Conservation (phyloP, 2,888 invertebrate genomes). For the Conops quadrifasciatus region DNA sequence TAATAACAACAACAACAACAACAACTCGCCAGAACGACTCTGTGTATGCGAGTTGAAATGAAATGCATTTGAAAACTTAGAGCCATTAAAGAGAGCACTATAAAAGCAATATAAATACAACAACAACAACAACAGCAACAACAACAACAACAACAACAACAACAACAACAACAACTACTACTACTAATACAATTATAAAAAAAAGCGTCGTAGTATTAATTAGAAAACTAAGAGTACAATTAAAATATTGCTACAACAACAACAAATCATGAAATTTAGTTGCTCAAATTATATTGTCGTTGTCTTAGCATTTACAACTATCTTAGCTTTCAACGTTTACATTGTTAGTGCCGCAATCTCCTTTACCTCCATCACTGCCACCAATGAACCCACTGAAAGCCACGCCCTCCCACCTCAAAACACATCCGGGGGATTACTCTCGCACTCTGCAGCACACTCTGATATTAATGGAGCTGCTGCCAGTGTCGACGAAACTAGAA, state of each 20-base stretch:
- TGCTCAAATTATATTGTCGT: not conserved
- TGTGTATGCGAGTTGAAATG: conserved; percentile 9
- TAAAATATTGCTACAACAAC: not conserved
- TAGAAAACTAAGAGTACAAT: conserved; percentile 9
- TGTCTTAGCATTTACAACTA: not conserved
- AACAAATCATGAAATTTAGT: not conserved
- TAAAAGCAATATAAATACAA: not conserved
- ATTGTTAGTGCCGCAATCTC: not conserved
- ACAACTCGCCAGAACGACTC: too few relatives aligned
- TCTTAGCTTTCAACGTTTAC: conserved; percentile 5
- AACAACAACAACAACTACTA: not conserved
- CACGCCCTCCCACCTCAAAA: not conserved
- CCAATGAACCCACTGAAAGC: not conserved
- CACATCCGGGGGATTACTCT: not conserved
- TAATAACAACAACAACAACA: conserved; percentile 23
- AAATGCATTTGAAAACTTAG: too few relatives aligned
- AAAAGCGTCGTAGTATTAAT: not conserved
- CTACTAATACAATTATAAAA: not conserved
- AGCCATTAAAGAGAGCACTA: too few relatives aligned
- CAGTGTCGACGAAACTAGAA: not conserved
- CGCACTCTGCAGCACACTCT: not conserved
- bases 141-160: conserved; percentile 21
- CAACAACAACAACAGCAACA: too few relatives aligned
- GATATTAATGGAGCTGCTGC: not conserved
- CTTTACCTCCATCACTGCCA: conserved; percentile 12